Conservation (phyloP, 2,113 vertebrate species). For the Tachysurus vachellii region DNA sequence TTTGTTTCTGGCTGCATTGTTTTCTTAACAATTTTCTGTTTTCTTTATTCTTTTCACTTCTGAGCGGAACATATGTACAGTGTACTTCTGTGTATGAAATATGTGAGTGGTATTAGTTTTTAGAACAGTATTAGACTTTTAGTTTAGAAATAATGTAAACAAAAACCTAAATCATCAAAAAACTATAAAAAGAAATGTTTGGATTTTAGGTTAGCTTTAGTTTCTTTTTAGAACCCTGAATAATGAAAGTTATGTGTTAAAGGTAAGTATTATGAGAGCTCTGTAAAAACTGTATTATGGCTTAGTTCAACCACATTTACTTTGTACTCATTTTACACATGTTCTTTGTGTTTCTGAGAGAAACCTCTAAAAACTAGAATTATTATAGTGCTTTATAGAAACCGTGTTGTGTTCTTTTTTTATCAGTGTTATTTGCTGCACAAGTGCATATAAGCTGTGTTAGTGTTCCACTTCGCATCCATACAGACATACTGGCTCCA, state of each 20-base stretch:
- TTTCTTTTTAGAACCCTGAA: neutral
- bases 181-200: neutral
- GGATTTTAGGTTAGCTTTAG: neutral
- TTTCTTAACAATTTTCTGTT: neutral
- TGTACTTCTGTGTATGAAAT: neutral
- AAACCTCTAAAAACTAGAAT: neutral
- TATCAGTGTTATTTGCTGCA: neutral
- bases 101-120: neutral
- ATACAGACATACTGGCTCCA: neutral
- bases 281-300: neutral
- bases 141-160: neutral
- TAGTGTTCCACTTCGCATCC: neutral
- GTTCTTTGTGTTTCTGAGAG: neutral
- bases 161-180: neutral
- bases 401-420: neutral
- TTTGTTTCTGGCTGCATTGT: neutral
- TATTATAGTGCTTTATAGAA: conserved; percentile 5
- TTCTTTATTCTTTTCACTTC: neutral
- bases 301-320: neutral
- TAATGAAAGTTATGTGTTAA: too few relatives aligned
- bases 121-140: neutral
- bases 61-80: neutral
- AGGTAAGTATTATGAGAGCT: too few relatives aligned
- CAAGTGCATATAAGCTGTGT: neutral
- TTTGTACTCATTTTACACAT: neutral